Evolutionary conservation across 2,888 invertebrate genomes (phyloP), one percentile per base, ranked within the genome.

Genomic region (Hemicrepidius hirtus): DNA sequence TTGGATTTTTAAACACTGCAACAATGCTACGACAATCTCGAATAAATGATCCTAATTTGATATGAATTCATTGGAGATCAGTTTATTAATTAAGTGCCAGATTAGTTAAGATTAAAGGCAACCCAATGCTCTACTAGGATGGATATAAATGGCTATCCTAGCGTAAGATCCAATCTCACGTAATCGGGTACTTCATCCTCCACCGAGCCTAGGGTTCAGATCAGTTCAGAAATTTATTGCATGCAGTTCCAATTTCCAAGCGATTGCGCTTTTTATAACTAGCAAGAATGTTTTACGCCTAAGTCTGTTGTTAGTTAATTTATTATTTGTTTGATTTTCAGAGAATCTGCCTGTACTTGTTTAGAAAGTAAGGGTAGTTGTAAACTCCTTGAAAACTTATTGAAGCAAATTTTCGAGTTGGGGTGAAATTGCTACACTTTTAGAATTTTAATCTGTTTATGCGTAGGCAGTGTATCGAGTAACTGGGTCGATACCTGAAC

Each of bases 101-200:
- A 59, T 68, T 68, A 59, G 55, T 46, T 32, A 44, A 68, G 67
- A 68, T 68, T 68, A 68, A 68, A 59, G 28, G 35, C 35, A 28
- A 20, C 64, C 62, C 37, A 50, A 68, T 50, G 32, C 49, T 37
- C 28, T 41, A 35, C 49, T 44, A 44, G 21, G 53, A 24, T 12
- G 53, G 68, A 69, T 69, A 69, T 44, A 69, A 68, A 69, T 69
- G 68, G 63, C 68, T 53, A 69, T 69, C 68, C 40, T 55, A 55
- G 41, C 62, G 68, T 69, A 62, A 69, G 62, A 69, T 69, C 68
- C 68, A 69, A 69, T 69, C 63, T 69, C 62, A 69, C 63, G 63
- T 69, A 62, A 69, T 62, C 62, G 60, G 37, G 62, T 53, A 68
- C 49, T 68, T 68, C 68, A 62, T 60, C 50, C 62, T 28, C 40